phyloP scores from a whole-genome alignment of 2,888 invertebrate genomes.

The Crocallis elinguaria region DNA sequence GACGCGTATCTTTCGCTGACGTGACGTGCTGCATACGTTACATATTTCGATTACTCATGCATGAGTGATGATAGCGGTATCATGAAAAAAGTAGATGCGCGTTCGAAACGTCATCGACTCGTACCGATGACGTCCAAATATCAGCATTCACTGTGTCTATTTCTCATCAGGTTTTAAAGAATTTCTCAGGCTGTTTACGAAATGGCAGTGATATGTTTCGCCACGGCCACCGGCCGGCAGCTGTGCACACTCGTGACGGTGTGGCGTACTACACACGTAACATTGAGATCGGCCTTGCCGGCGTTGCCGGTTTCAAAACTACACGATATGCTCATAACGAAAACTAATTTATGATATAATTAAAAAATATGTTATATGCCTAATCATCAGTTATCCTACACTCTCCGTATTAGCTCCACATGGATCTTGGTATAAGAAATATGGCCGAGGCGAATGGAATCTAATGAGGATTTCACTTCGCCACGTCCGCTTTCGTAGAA shows the following conservation, averaged over 20 bases:
- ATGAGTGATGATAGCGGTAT: not conserved
- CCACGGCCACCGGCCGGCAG: conserved; percentile 55
- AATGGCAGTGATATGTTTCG: conserved; percentile 46
- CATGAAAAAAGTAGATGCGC: not conserved
- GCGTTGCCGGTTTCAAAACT: conserved; percentile 58
- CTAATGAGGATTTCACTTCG: conserved; percentile 41
- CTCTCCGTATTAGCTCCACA: not conserved
- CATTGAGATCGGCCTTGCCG: conserved; percentile 77
- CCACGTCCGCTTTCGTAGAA: conserved; percentile 39
- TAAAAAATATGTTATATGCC: not conserved
- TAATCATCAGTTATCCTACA: not conserved
- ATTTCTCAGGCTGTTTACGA: conserved; percentile 38
- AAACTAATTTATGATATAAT: conserved; percentile 28
- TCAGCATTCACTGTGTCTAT: not conserved
- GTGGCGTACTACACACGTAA: conserved; percentile 56
- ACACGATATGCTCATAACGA: conserved; percentile 46
- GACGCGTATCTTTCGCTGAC: conserved; percentile 33
- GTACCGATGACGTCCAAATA: conserved; percentile 1
- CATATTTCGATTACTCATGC: conserved; percentile 36
- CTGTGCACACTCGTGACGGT: conserved; percentile 54
- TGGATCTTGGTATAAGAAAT: conserved; percentile 13
- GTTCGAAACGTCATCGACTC: conserved; percentile 5
- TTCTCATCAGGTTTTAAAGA: conserved; percentile 1
- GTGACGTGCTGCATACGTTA: conserved; percentile 31
- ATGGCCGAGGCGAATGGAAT: conserved; percentile 33